phyloP scores from a whole-genome alignment of 2,888 invertebrate genomes.

The Leptopterna dolabrata region DNA sequence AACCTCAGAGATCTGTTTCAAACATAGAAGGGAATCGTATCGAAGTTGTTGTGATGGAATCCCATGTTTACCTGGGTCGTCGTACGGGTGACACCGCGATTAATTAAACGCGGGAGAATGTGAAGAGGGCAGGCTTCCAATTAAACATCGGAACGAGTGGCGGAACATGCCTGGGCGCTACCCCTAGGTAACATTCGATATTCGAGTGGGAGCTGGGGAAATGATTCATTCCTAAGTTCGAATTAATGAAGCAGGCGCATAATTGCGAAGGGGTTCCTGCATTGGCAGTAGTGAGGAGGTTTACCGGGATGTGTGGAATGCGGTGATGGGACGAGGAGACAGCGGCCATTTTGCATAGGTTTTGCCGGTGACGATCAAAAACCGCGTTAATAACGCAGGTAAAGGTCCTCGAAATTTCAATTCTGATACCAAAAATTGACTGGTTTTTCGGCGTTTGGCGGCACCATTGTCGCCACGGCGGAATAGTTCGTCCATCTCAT shows the following conservation, averaged over 20 bases:
- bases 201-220: background rate
- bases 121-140: background rate
- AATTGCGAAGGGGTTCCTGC: background rate
- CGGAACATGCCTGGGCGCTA: background rate
- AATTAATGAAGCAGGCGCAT: background rate
- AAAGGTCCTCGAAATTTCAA: too few relatives aligned
- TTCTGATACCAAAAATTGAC: too few relatives aligned
- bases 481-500: too few relatives aligned
- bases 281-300: too few relatives aligned
- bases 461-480: too few relatives aligned
- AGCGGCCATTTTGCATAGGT: too few relatives aligned
- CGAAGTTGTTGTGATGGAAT: background rate
- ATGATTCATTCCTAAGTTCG: background rate
- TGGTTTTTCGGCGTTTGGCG: too few relatives aligned
- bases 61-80: background rate
- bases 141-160: background rate
- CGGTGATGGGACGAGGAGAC: too few relatives aligned
- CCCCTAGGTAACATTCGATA: background rate
- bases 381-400: too few relatives aligned
- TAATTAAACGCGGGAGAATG: constrained; percentile 5
- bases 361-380: too few relatives aligned
- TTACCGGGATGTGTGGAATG: too few relatives aligned
- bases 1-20: background rate
- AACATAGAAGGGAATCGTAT: background rate
- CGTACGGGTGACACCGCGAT: background rate